A percentile compares a stretch with the other conserved stretches of the same genome.
These are phyloP conservation scores for Maniola jurtina DNA, from an alignment of 1,140 invertebrate genomes.

Conservation along the genomic window DNA sequence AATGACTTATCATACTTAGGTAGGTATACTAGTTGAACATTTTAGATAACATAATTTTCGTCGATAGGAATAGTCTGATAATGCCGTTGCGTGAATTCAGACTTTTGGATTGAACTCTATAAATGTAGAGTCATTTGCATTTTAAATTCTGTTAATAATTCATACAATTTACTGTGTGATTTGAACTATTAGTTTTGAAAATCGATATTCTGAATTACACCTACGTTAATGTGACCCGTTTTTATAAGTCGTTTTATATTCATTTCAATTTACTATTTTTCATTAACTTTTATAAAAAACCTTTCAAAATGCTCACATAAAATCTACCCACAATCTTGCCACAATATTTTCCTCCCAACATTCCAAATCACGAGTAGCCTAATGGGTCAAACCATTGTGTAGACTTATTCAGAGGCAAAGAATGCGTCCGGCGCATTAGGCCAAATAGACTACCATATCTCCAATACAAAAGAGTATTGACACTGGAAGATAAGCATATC, in stretches of 20 bases:
- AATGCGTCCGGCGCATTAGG: conserved; percentile 69
- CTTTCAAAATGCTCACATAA: neutral
- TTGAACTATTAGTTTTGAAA: neutral
- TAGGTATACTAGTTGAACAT: neutral
- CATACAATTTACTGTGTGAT: too few species aligned
- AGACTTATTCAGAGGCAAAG: conserved; percentile 60
- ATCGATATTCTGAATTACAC: neutral
- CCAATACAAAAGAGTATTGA: conserved; percentile 76
- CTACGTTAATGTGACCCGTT: too few species aligned
- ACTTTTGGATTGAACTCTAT: neutral
- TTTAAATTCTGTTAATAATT: neutral
- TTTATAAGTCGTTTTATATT: neutral
- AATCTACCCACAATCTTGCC: neutral
- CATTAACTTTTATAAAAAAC: neutral
- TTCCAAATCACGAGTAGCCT: conserved; percentile 34
- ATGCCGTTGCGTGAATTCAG: neutral
- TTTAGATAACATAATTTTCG: conserved; percentile 13
- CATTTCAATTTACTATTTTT: neutral
- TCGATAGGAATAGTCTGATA: neutral
- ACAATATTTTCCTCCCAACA: neutral
- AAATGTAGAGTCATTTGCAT: neutral
- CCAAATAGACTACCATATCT: conserved; percentile 72
- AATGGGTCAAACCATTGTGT: conserved; percentile 65
- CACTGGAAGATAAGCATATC: conserved; percentile 69
- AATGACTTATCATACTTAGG: conserved; percentile 29